Base-by-base conservation (phyloP, 2,888 invertebrate genomes). In the Idaea dimidiata region DNA sequence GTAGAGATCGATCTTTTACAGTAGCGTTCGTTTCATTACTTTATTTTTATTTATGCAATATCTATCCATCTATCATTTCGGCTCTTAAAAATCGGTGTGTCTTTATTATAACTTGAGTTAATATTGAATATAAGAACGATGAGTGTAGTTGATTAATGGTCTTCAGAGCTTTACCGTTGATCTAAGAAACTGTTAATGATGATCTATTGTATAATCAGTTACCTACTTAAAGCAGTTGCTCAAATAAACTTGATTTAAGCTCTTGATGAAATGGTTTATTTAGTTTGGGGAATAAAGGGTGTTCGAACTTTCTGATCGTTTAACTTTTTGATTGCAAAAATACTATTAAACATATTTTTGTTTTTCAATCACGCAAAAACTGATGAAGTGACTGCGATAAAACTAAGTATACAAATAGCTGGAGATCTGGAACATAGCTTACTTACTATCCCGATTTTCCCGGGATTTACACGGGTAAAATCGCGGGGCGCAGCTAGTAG, bases 161-260 rank as follows among this genome's bases (percentile, higher is more conserved):
- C 72, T 67, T 66, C 68, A 68, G 61, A 72, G 70, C 65, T 71
- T 74, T 71, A 76, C 79, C 75, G 78, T 76, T 76, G 62, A 64
- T 61, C 60, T 18, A 65, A 69, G 61, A 60, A 62, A 65, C 63
- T 69, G 65, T 76, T 80, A 77, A 77, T 76, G 72, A 78, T 73
- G 70, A 73, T 69, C 75, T 65, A 80, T 80, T 80, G 78, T 80
- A 77, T 71, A 77, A 77, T 75, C 75, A 77, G 78, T 74, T 72
- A 78, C 73, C 75, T 74, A 77, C 73, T 76, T 74, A 77, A 70
- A 72, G 72, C 71, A 74, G 68, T 70, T 73, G 72, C 70, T 72
- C 71, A 77, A 78, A 75, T 69, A 73, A 64, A 72, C 63, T 74
- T 68, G 69, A 71, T 72, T 64, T 68, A 63, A 70, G 67, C 66